These are phyloP conservation scores for Cephus runcator DNA, from an alignment of 2,888 invertebrate genomes.

Conservation along the genomic window DNA sequence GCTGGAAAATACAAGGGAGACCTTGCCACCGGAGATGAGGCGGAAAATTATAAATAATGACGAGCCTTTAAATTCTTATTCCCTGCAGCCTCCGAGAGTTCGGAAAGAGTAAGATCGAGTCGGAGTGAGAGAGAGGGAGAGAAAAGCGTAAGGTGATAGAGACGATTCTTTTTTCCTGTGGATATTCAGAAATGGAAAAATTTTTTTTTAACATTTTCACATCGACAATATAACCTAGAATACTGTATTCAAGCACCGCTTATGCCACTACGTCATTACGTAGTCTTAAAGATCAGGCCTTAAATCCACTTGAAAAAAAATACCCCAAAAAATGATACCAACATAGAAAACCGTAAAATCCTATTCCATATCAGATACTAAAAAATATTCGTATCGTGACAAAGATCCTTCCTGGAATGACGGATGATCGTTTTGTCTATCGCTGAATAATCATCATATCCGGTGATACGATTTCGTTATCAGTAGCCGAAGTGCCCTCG, in stretches of 20 bases:
- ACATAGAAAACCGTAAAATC: neutral
- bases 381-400: neutral
- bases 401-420: neutral
- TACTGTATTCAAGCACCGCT: neutral
- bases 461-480: constrained; percentile 40
- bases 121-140: neutral
- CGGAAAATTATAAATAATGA: constrained; percentile 65
- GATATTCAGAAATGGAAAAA: neutral
- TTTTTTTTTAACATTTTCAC: neutral
- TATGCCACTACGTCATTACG: neutral
- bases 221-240: neutral
- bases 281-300: neutral
- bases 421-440: constrained; percentile 51
- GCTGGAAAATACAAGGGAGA: constrained; percentile 39
- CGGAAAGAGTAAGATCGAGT: neutral
- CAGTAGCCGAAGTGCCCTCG: constrained; percentile 7
- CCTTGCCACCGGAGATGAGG: constrained; percentile 36
- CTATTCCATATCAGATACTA: neutral
- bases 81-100: neutral
- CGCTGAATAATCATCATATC: constrained; percentile 58
- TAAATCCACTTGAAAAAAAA: too few relatives aligned
- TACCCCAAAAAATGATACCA: neutral
- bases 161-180: neutral
- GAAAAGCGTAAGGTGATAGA: neutral
- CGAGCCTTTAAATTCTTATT: constrained; percentile 37